Percentiles rank a stretch among this genome's conserved stretches.
These are phyloP conservation scores for Hymenochirus boettgeri DNA, from an alignment of 2,113 vertebrate species.

Conservation along the genomic window DNA sequence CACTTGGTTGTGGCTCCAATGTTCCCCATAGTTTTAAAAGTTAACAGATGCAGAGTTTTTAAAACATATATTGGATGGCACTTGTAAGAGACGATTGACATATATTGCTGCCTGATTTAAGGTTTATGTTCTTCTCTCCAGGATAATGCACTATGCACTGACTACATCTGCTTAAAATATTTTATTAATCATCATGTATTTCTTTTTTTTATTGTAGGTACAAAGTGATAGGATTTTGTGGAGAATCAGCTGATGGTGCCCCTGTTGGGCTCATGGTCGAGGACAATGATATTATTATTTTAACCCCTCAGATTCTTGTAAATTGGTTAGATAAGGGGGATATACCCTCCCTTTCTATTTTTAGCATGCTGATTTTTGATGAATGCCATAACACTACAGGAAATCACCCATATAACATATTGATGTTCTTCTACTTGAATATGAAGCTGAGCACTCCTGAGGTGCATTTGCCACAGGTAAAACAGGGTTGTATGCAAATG, in stretches of 20 bases:
- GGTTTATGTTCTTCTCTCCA: too few relatives aligned
- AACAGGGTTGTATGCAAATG: too few relatives aligned
- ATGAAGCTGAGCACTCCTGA: slow-evolving; percentile 55
- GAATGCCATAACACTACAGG: slow-evolving; percentile 77
- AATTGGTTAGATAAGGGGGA: slow-evolving; percentile 55
- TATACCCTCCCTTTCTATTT: slow-evolving; percentile 60
- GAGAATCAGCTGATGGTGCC: slow-evolving; percentile 49
- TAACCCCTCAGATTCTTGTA: slow-evolving; percentile 74
- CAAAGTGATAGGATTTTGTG: slow-evolving; percentile 64
- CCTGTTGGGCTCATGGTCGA: slow-evolving; percentile 51
- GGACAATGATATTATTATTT: slow-evolving; percentile 62
- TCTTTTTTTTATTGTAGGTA: slow-evolving; percentile 47
- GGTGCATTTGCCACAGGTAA: slow-evolving; percentile 63
- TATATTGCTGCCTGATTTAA: too few relatives aligned
- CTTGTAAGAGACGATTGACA: too few relatives aligned
- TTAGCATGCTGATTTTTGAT: slow-evolving; percentile 75
- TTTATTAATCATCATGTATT: too few relatives aligned
- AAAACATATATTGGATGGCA: too few relatives aligned
- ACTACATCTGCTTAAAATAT: too few relatives aligned
- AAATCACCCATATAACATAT: slow-evolving; percentile 68
- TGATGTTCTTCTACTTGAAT: slow-evolving; percentile 72
- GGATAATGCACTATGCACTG: too few relatives aligned
- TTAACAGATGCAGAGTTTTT: too few relatives aligned
- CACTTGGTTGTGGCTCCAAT: too few relatives aligned
- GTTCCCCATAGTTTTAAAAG: too few relatives aligned